These are phyloP conservation scores for Scaptomyza graminum DNA, from an alignment of 1,140 invertebrate genomes.

Conservation along the genomic window DNA sequence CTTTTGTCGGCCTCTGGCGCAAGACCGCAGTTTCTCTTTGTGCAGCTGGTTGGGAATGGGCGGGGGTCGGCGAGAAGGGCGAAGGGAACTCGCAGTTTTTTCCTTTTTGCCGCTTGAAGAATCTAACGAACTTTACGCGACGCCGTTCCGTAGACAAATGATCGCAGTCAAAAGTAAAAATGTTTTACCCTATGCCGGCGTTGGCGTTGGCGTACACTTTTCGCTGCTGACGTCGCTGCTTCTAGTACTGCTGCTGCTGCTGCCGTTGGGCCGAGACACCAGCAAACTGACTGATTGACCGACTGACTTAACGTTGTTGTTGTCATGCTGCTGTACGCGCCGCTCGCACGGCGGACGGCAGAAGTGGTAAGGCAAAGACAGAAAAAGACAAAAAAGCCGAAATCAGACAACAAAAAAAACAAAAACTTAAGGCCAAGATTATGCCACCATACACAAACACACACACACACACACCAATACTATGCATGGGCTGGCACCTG, in stretches of 20 bases:
- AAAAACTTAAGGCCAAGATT: conserved; percentile 75
- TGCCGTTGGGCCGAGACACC: conserved; percentile 42
- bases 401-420: conserved; percentile 33
- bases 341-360: conserved; percentile 44
- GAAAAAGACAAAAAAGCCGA: conserved; percentile 29
- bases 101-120: conserved; percentile 42
- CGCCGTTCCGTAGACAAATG: conserved; percentile 83
- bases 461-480: conserved; percentile 22
- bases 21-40: conserved; percentile 30
- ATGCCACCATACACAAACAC: conserved; percentile 53
- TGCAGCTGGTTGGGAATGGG: not conserved
- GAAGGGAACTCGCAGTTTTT: not conserved
- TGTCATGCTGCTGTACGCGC: not conserved
- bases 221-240: conserved; percentile 9
- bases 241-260: conserved; percentile 33
- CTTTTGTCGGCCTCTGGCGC: not conserved
- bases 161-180: conserved; percentile 75
- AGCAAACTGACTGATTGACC: conserved; percentile 66
- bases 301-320: conserved; percentile 50
- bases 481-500: conserved; percentile 46
- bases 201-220: conserved; percentile 5
- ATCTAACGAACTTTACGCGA: conserved; percentile 79
- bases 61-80: too few relatives aligned
- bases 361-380: conserved; percentile 68
- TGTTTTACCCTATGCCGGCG: conserved; percentile 70